Base-by-base conservation (phyloP, 2,113 vertebrate species). In the Heterochromis multidens region DNA sequence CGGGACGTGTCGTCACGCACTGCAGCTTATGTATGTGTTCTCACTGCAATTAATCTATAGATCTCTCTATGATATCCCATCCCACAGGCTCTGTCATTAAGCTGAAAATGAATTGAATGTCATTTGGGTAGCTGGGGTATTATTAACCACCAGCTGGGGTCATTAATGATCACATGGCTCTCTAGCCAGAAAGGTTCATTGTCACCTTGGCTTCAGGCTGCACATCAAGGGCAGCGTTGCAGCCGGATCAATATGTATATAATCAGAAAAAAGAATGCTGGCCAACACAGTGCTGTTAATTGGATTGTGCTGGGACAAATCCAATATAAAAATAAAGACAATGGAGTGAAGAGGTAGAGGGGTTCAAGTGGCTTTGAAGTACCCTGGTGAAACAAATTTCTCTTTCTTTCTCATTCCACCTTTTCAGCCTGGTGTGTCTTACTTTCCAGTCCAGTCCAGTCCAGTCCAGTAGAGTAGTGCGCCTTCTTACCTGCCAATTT, bases 401-500 rank as follows among this genome's bases (percentile, higher is more conserved):
- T 91, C 60, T 85, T 77, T 89, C 54, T 92, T 79, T 89, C 57
- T 92, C 94, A 93, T 96, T 88, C 87, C 93, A 92, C 91, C 79
- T 94, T 90, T 95, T 87, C 84, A 95, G 94, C 91, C 94, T 92
- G 83, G 80, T 93, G 88, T 95, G 91, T 95, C 83, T 94, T 93
- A 65, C 78, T 90, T 87, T 95, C 84, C 84, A 85, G 92, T 94
- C 93, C 88, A 91, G 89, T 94, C 92, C 87, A 90, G 88, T 91
- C 77, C 78, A 92, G 92, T 95, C 84, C 91, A 94, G 91, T 96
- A 95, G 95, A 95, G 62, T 95, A 95, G 95, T 93, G 52, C 88
- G 76, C 92, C 88, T 92, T 76, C 87, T 93, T 88, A 84, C 89
- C 80, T 88, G 83, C 87, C 88, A 91, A 89, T 90, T 85, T 77